phyloP scores from a whole-genome alignment of 2,888 invertebrate species.

The Melanostoma mellinum region DNA sequence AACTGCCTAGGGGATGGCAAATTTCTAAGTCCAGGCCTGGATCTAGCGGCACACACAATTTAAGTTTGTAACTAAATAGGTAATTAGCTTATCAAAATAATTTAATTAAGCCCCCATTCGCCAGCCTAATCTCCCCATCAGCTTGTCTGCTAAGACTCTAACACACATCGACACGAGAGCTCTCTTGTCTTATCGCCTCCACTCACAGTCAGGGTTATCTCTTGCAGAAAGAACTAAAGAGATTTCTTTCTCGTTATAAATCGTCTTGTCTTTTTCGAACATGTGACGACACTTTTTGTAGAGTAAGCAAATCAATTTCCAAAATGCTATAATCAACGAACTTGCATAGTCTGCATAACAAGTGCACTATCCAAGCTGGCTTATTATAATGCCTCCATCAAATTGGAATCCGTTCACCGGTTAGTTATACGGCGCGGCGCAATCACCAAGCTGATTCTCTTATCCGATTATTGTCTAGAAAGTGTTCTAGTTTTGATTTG shows the following conservation, averaged over 20 bases:
- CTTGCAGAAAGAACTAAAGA: slow-evolving; percentile 21
- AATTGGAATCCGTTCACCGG: slow-evolving; percentile 44
- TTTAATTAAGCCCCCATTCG: too few relatives aligned
- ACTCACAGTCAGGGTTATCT: slow-evolving; percentile 55
- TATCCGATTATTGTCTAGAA: not conserved
- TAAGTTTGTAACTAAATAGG: too few relatives aligned
- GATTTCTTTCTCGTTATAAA: slow-evolving; percentile 15
- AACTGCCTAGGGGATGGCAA: too few relatives aligned
- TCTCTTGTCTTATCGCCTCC: slow-evolving; percentile 40
- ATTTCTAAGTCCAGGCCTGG: too few relatives aligned
- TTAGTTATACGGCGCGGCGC: slow-evolving; percentile 36
- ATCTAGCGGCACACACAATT: too few relatives aligned
- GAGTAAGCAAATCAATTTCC: slow-evolving; percentile 15
- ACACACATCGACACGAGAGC: not conserved
- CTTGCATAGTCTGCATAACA: slow-evolving; percentile 15
- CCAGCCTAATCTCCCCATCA: slow-evolving; percentile 12
- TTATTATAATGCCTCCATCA: slow-evolving; percentile 16
- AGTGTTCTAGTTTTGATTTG: slow-evolving; percentile 3
- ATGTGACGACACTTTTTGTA: slow-evolving; percentile 27
- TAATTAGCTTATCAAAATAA: too few relatives aligned
- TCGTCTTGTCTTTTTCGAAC: slow-evolving; percentile 12
- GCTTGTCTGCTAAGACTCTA: not conserved
- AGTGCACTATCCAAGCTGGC: slow-evolving; percentile 43
- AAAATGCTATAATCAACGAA: slow-evolving; percentile 21
- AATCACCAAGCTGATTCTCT: slow-evolving; percentile 46